These are phyloP conservation scores for Lemur catta DNA, from an alignment of 2,797 vertebrate species.

Conservation along the genomic window DNA sequence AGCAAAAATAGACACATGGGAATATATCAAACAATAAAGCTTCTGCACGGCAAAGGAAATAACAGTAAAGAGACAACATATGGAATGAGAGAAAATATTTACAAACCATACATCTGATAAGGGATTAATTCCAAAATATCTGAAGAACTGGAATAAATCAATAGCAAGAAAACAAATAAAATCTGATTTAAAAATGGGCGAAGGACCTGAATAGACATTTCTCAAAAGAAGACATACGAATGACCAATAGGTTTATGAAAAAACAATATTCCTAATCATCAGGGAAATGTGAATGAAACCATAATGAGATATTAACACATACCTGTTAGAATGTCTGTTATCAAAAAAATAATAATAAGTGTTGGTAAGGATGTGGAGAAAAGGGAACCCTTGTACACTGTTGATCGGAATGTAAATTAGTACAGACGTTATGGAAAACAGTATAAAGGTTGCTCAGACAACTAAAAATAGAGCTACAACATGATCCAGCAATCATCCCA, in stretches of 20 bases:
- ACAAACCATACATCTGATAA: neutral
- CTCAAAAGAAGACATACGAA: neutral
- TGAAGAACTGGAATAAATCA: neutral
- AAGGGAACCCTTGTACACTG: neutral
- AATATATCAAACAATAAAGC: neutral
- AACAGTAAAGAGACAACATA: neutral
- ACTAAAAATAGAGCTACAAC: neutral
- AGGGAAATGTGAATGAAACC: neutral
- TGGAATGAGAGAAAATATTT: neutral
- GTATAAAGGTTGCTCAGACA: neutral
- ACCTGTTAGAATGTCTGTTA: neutral
- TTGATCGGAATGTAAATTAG: neutral
- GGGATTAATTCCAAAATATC: neutral
- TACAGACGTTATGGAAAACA: neutral
- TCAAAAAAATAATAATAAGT: neutral
- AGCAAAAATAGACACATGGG: neutral
- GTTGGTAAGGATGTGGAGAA: neutral
- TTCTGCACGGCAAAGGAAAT: neutral
- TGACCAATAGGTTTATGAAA: neutral
- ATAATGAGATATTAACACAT: neutral
- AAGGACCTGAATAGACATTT: neutral
- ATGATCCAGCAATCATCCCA: neutral
- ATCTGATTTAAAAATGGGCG: neutral
- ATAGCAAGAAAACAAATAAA: neutral
- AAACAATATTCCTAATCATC: neutral